Evolutionary conservation across 2,797 vertebrate genomes (phyloP).

Genomic region (Anomalospiza imberbis): DNA sequence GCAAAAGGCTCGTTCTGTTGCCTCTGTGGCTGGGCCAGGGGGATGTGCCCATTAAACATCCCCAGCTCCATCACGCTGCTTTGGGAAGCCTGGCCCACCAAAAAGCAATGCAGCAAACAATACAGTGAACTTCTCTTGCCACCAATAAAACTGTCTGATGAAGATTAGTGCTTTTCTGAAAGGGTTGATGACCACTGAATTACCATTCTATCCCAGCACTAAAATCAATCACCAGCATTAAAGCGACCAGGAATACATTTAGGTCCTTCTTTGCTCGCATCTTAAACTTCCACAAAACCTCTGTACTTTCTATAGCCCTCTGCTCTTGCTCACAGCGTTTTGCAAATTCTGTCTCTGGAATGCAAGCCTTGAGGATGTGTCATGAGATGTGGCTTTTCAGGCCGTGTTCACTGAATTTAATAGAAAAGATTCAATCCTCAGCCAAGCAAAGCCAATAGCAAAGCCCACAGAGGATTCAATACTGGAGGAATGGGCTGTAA

Average conservation of each 20-base stretch:
- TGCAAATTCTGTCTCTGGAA: neutral
- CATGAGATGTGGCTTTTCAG: neutral
- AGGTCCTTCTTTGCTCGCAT: neutral
- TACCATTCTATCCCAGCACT: neutral
- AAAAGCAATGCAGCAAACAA: conserved; percentile 22
- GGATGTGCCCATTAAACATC: neutral
- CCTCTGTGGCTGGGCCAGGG: neutral
- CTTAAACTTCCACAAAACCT: neutral
- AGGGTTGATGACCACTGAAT: conserved; percentile 41
- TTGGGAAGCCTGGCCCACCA: neutral
- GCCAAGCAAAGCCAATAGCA: neutral
- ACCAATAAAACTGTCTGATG: conserved; percentile 62
- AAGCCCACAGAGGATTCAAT: neutral
- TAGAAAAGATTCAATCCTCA: neutral
- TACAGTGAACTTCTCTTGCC: conserved; percentile 61
- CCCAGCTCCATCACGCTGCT: neutral
- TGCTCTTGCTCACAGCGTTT: neutral
- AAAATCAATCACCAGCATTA: conserved; percentile 40
- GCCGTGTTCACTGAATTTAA: neutral
- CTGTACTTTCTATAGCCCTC: neutral
- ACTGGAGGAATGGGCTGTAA: neutral
- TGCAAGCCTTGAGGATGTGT: neutral
- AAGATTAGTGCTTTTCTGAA: conserved; percentile 56
- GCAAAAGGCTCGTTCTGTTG: neutral
- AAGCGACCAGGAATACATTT: neutral